Percentiles rank a stretch among this genome's conserved stretches.
phyloP scores from a whole-genome alignment of 2,113 vertebrate species.

The Calyptommatus sinebrachiatus region DNA sequence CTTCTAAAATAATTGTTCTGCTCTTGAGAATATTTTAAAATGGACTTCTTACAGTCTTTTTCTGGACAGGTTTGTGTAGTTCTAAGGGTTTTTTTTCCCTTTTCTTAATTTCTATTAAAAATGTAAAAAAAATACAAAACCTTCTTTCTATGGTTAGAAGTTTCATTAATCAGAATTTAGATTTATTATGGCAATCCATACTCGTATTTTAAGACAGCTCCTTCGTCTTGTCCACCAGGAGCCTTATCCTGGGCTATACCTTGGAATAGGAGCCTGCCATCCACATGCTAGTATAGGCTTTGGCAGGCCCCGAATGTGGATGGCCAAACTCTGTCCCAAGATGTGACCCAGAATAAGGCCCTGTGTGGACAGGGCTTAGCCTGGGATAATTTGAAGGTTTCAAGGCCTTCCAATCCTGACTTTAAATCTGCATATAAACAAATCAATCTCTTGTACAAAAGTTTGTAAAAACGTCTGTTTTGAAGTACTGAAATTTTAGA shows the following conservation, averaged over 20 bases:
- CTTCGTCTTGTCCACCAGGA: too few species aligned
- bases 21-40: conserved; percentile 26
- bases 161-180: conserved; percentile 34
- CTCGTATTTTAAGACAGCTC: background rate
- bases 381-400: conserved; percentile 25
- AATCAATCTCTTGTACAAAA: background rate
- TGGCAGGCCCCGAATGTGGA: too few species aligned
- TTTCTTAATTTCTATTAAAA: conserved; percentile 34
- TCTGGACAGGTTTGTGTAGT: conserved; percentile 33
- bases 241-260: too few species aligned
- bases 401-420: conserved; percentile 30
- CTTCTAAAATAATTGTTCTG: conserved; percentile 14
- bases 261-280: too few species aligned
- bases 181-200: conserved; percentile 26
- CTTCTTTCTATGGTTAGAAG: conserved; percentile 39
- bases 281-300: too few species aligned
- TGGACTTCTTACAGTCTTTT: conserved; percentile 5
- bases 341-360: too few species aligned
- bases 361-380: too few species aligned
- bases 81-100: background rate
- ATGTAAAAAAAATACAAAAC: conserved; percentile 16
- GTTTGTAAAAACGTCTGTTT: conserved; percentile 5
- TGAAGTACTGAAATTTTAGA: conserved; percentile 37
- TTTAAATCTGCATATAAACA: conserved; percentile 22
- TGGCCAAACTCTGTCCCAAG: too few species aligned